These are phyloP conservation scores for Araneus ventricosus DNA, from an alignment of 1,140 invertebrate species.

Conservation along the genomic window DNA sequence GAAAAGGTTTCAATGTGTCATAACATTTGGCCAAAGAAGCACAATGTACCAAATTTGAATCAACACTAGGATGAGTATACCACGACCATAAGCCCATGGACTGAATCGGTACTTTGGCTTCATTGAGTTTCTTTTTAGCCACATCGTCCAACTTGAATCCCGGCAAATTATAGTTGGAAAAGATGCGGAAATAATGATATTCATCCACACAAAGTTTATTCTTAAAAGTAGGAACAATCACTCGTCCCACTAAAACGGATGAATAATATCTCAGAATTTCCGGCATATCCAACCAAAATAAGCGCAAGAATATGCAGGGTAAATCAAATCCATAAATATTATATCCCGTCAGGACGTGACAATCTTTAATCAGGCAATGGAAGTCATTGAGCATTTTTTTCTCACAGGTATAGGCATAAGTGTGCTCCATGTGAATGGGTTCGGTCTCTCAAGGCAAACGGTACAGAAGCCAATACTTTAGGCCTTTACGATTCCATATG, in stretches of 20 bases:
- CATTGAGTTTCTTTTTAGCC: no score
- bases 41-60: not conserved
- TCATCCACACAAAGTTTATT: slow-evolving; percentile 36
- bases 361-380: not conserved
- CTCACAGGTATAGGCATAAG: not conserved
- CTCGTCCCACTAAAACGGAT: not conserved
- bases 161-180: slow-evolving; percentile 21
- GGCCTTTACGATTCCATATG: not conserved
- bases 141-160: slow-evolving; percentile 63
- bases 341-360: slow-evolving; percentile 47
- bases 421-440: not conserved
- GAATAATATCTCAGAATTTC: slow-evolving; percentile 10
- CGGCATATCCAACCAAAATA: not conserved
- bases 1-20: not conserved
- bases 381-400: slow-evolving; percentile 20
- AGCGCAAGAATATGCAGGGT: slow-evolving; percentile 26
- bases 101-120: slow-evolving; percentile 35
- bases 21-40: not conserved
- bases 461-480: not conserved
- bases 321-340: slow-evolving; percentile 58
- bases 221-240: slow-evolving; percentile 21
- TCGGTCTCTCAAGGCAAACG: not conserved
- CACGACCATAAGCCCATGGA: slow-evolving; percentile 21
- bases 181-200: no score
- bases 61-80: not conserved